phyloP scores from a whole-genome alignment of 2,797 vertebrate species.

The Leuciscus waleckii region DNA sequence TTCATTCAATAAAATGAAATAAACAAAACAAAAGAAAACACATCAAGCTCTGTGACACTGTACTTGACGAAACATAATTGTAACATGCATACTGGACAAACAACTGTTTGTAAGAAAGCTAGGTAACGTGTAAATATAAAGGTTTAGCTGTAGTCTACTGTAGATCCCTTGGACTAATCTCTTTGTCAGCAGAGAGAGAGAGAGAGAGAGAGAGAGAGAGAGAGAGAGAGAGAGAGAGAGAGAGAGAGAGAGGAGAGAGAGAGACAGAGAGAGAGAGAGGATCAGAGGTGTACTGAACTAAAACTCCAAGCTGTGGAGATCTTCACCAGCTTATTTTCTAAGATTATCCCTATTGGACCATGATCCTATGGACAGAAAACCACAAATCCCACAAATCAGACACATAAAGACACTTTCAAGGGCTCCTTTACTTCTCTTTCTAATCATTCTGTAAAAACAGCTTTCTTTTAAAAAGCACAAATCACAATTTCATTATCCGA shows the following conservation, averaged over 20 bases:
- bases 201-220: too few relatives aligned
- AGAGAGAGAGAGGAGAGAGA: background rate
- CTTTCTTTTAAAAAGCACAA: slow-evolving; percentile 27
- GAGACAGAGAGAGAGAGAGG: background rate
- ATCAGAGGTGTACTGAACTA: slow-evolving; percentile 22
- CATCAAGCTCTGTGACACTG: background rate
- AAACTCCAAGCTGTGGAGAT: slow-evolving; percentile 15
- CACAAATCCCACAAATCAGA: slow-evolving; percentile 14
- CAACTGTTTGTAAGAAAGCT: background rate
- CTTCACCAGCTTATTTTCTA: slow-evolving; percentile 3
- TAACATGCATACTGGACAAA: background rate
- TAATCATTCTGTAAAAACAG: background rate
- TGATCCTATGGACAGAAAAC: slow-evolving; percentile 33
- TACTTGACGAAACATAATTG: background rate
- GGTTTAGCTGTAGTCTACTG: background rate
- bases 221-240: background rate
- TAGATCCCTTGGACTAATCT: background rate
- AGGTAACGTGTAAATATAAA: slow-evolving; percentile 1
- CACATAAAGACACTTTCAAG: slow-evolving; percentile 11
- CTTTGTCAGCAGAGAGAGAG: background rate
- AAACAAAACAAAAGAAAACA: background rate
- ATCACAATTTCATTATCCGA: slow-evolving; percentile 31
- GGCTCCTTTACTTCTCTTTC: slow-evolving; percentile 12
- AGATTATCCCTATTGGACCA: slow-evolving; percentile 22
- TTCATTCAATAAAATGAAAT: too few relatives aligned